Base-by-base conservation (phyloP, 1,140 invertebrate species). In the Pseudomyrmex flavicornis region DNA sequence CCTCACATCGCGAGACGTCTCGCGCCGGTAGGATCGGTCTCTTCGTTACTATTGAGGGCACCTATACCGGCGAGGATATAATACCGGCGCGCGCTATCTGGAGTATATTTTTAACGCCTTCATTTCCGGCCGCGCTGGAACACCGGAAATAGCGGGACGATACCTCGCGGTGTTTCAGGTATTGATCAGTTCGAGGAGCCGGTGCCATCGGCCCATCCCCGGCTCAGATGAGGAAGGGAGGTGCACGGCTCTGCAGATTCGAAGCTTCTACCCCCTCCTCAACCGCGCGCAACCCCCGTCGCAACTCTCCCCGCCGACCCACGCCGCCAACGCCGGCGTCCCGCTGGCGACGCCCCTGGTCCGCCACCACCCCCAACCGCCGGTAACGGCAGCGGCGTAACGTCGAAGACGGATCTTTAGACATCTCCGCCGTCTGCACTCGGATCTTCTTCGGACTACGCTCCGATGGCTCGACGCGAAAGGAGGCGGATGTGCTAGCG, bases 141-240 rank as follows among this genome's bases (percentile, higher is more conserved):
- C 91, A 93, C 92, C 93, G 93, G 93, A 94, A 93, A 94, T 93
- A 93, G 90, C 93, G 90, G 89, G 88, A 93, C 93, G 93, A 93
- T 94, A 94, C 93, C 92, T 93, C 92, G 92, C 91, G 92, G 93
- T 94, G 93, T 94, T 93, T 93, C 92, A 93, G 93, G 93, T 94
- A 94, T 94, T 94, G 93, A 94, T 94, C 93, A 94, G 93, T 93
- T 93, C 91, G 88, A 88, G 83, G 83, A 90, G 86, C 82, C 82
- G 88, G 90, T 88, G 86, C 91, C 88, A 91, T 82, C 89, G 88
- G 85, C 80, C 83, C 63, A 17, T 15, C 73, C 66, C 54, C 74
- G 77, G 83, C 65, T 74, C 77, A 44, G 65, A 69, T 58, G 63
- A 56, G 52, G 75, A 59, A 62, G 76, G 76, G 56, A 68, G 76